Evolutionary conservation across 1,140 invertebrate species (phyloP), one percentile per base, ranked within the genome.

Genomic region (Aphaenogaster ashmeadi): DNA sequence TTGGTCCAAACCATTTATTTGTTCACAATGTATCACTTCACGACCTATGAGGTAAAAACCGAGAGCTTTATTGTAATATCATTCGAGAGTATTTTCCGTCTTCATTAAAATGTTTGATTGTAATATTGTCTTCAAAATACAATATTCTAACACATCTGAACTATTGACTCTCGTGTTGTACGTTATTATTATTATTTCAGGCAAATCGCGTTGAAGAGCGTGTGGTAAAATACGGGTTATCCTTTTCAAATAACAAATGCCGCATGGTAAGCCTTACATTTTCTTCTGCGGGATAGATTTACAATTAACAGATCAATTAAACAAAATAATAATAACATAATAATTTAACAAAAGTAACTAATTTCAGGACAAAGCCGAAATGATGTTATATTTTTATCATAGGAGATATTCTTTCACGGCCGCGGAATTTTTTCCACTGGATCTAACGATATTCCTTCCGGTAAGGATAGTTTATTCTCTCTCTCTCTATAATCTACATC

Each of bases 331-430:
- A 27, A 27, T 27, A 27, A 27, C 27, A 27, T 81, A 41, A 36
- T 15, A 15, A 58, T 81, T 71, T 71, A 44, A 71, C 0, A 44
- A 71, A 44, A 33, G 18, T 33, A 13, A 58, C 13, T 56, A 7
- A 3, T 81, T 71, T 44, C 38, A 81, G 79, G 79, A 81, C 0
- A 71, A 56, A 71, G 56, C 47, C 3, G 79, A 81, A 2, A 81
- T 71, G 50, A 71, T 81, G 79, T 13, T 81, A 38, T 81, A 81
- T 44, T 81, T 81, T 56, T 81, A 81, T 81, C 79, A 81, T 33
- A 56, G 21, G 1, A 81, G 64, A 71, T 81, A 56, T 56, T 44
- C 4, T n/a, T 81, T 81, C 18, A 71, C 79, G 18, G 79, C 79
- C 9, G 79, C 64, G 6, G 38, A 56, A 33, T 81, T 81, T 2